Conservation (phyloP, 1,140 invertebrate genomes). For the Scaptomyza pallida region DNA sequence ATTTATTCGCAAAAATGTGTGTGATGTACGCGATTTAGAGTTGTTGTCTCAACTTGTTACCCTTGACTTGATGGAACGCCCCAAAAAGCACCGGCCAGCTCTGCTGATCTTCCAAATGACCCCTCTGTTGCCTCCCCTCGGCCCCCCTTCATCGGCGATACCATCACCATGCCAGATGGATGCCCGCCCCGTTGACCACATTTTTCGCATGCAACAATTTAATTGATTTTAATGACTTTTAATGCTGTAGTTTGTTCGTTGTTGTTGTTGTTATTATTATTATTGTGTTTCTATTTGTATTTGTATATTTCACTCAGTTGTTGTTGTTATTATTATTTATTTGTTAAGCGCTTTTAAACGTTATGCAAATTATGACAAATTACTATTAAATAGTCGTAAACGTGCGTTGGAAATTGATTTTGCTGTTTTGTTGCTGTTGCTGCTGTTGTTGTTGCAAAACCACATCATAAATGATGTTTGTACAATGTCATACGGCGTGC, state of each 20-base stretch:
- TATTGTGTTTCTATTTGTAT: constrained; percentile 11
- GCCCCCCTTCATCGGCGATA: neutral
- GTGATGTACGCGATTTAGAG: neutral
- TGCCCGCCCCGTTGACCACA: constrained; percentile 6
- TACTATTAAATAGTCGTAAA: constrained; percentile 73
- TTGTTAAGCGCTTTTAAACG: constrained; percentile 72
- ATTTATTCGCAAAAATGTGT: neutral
- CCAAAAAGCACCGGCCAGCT: neutral
- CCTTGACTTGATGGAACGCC: constrained; percentile 46
- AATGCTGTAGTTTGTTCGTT: constrained; percentile 23
- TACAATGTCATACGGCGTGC: neutral
- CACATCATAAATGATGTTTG: constrained; percentile 9
- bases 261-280: constrained; percentile 13
- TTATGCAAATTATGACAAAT: constrained; percentile 80
- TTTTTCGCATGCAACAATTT: constrained; percentile 61
- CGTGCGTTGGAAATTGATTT: constrained; percentile 68
- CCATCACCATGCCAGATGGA: neutral
- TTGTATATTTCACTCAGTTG: constrained; percentile 10
- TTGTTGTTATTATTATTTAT: constrained; percentile 43
- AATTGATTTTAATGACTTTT: constrained; percentile 66
- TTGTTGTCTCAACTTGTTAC: constrained; percentile 29
- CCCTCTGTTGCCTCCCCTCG: neutral
- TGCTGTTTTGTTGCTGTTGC: neutral
- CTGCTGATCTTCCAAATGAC: too few relatives aligned
- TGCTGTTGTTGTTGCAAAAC: constrained; percentile 7